Evolutionary conservation across 1,140 invertebrate species (phyloP), one percentile per base, ranked within the genome.

Genomic region (Anastrepha obliqua): DNA sequence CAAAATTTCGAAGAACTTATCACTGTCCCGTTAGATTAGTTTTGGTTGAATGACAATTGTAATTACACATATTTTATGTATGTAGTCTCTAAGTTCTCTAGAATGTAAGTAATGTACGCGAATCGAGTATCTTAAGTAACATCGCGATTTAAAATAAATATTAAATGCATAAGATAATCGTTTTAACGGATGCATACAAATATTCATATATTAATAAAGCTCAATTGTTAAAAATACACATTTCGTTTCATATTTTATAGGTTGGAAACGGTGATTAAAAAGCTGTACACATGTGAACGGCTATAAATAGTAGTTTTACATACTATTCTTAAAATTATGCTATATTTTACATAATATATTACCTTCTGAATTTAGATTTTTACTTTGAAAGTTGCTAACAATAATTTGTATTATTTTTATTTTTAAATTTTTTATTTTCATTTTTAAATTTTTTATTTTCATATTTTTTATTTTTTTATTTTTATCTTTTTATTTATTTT

Each of bases 171-270:
- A 67, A 67, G 64, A 58, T 58, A 55, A 55, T n/a, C 64, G 64
- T 20, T 58, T 55, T 20, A 55, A 81, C 17, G 74, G 9, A 51
- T 81, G 5, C n/a, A 81, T 78, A 55, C 13, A 51, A 55, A 55
- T 55, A 81, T 81, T 55, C n/a, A 55, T 81, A 55, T 47, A 20
- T 42, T 13, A 81, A 81, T 81, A 81, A 81, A 81, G 44, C 17
- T 81, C 20, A 58, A 55, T 7, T 81, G 74, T 58, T 81, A 81
- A 55, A 55, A 55, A 58, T 3, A 74, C 6, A 47, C 42, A 4
- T 5, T 74, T 74, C 2, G 44, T 51, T 74, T 47, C 11, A 74
- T 47, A 47, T 74, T 74, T 67, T 20, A 42, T 20, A 67, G 9
- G 29, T 67, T 67, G 8, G 64, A 3, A 20, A 39, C 29, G 39